Percentiles rank a stretch among this genome's conserved stretches.
phyloP scores from a whole-genome alignment of 2,797 vertebrate species.

The Takifugu ocellatus region DNA sequence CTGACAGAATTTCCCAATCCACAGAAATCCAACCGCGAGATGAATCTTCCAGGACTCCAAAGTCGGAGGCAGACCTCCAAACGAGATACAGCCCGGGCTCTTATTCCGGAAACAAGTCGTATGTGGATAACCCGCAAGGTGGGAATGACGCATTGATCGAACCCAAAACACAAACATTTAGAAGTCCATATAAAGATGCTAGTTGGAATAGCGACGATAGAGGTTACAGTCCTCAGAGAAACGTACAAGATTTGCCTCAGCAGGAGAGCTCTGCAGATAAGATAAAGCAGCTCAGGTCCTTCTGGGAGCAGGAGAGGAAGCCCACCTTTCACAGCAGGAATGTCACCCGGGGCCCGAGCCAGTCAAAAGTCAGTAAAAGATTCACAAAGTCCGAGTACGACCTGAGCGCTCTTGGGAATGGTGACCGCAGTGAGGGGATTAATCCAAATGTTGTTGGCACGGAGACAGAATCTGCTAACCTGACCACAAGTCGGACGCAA shows the following conservation, averaged over 20 bases:
- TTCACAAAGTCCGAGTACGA: slow-evolving; percentile 77
- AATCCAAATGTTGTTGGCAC: slow-evolving; percentile 69
- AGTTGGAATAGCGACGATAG: slow-evolving; percentile 35
- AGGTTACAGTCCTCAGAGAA: slow-evolving; percentile 22
- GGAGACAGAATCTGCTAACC: slow-evolving; percentile 68
- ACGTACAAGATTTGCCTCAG: slow-evolving; percentile 38
- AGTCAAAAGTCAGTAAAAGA: slow-evolving; percentile 65
- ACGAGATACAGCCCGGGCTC: slow-evolving; percentile 14
- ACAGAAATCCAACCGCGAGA: slow-evolving; percentile 22
- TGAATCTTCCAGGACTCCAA: slow-evolving; percentile 17
- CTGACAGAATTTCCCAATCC: slow-evolving; percentile 19
- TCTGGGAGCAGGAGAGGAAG: slow-evolving; percentile 75
- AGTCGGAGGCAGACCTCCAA: slow-evolving; percentile 15
- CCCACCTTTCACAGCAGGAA: slow-evolving; percentile 34
- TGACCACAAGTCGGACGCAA: slow-evolving; percentile 69
- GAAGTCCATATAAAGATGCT: slow-evolving; percentile 30
- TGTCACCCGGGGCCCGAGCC: slow-evolving; percentile 21
- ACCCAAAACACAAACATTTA: slow-evolving; percentile 20
- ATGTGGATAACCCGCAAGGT: slow-evolving; percentile 22
- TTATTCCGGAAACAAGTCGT: slow-evolving; percentile 17
- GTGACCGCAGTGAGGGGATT: slow-evolving; percentile 42
- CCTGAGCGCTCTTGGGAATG: slow-evolving; percentile 58
- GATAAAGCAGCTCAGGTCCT: slow-evolving; percentile 69
- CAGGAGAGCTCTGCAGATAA: slow-evolving; percentile 61
- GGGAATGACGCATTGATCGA: slow-evolving; percentile 16